A percentile compares a stretch with the other conserved stretches of the same genome.
These are phyloP conservation scores for Hylomyscus alleni DNA, from an alignment of 2,797 vertebrate species.

Conservation along the genomic window DNA sequence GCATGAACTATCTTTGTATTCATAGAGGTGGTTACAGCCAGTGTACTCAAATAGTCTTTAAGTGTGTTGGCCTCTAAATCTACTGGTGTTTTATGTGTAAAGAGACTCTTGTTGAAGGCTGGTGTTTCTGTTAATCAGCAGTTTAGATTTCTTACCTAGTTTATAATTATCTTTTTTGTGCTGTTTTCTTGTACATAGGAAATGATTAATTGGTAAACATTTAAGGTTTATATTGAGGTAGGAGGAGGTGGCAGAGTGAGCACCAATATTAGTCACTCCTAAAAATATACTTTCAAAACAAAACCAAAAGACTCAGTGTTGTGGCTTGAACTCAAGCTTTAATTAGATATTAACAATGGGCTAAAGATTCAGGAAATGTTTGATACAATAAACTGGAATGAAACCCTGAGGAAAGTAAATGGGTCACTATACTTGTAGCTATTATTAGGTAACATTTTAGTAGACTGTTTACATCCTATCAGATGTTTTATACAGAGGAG, in stretches of 20 bases:
- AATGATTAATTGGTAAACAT: constrained; percentile 59
- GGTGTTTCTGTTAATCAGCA: constrained; percentile 41
- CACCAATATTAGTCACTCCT: constrained; percentile 21
- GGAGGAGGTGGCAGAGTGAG: background rate
- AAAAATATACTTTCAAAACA: constrained; percentile 35
- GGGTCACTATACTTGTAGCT: constrained; percentile 17
- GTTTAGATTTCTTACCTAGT: constrained; percentile 36
- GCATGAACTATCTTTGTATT: constrained; percentile 32
- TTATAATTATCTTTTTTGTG: constrained; percentile 33
- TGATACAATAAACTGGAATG: constrained; percentile 18
- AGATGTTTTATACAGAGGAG: background rate
- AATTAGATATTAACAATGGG: constrained; percentile 18
- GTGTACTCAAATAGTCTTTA: background rate
- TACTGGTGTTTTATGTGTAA: background rate
- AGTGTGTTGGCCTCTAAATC: background rate
- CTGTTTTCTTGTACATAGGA: constrained; percentile 5
- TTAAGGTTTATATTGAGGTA: constrained; percentile 11
- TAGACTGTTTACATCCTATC: background rate
- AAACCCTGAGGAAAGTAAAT: constrained; percentile 3
- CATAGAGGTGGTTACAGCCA: background rate
- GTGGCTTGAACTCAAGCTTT: background rate
- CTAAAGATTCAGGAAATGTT: constrained; percentile 29
- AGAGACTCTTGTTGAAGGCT: background rate
- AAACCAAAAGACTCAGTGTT: constrained; percentile 16
- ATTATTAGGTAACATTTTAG: constrained; percentile 14